Evolutionary conservation across 2,888 invertebrate genomes (phyloP).

Genomic region (Diplolepis rosae): DNA sequence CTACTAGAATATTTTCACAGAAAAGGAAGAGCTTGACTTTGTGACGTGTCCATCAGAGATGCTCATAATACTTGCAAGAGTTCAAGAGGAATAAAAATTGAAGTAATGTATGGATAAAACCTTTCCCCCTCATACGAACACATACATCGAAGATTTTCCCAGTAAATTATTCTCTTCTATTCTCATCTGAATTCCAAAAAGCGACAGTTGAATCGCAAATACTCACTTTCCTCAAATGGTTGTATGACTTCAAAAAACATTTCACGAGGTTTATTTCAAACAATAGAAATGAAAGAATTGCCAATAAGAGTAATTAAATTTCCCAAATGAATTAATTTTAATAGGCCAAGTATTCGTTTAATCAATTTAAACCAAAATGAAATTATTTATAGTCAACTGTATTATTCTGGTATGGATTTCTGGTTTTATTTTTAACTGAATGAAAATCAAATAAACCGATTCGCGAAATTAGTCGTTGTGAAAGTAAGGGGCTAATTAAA

Average conservation of each 20-base stretch:
- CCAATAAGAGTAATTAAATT: too few species aligned
- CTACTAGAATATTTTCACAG: slow-evolving; percentile 2
- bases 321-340: too few species aligned
- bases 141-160: not conserved
- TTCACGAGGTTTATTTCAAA: too few species aligned
- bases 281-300: too few species aligned
- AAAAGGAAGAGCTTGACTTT: not conserved
- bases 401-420: not conserved
- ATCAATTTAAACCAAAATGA: too few species aligned
- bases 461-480: not conserved
- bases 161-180: not conserved
- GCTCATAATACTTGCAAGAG: not conserved
- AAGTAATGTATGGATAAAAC: not conserved
- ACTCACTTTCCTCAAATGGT: not conserved
- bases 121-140: not conserved
- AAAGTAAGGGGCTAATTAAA: not conserved
- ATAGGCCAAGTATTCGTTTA: too few species aligned
- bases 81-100: slow-evolving; percentile 16
- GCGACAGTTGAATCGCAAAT: not conserved
- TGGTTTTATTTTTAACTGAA: not conserved
- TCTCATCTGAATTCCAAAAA: not conserved
- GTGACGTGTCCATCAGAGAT: slow-evolving; percentile 19
- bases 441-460: not conserved
- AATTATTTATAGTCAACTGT: too few species aligned
- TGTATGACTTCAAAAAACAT: not conserved